Base-by-base conservation (phyloP, 2,113 vertebrate genomes). In the Phrynosoma platyrhinos region DNA sequence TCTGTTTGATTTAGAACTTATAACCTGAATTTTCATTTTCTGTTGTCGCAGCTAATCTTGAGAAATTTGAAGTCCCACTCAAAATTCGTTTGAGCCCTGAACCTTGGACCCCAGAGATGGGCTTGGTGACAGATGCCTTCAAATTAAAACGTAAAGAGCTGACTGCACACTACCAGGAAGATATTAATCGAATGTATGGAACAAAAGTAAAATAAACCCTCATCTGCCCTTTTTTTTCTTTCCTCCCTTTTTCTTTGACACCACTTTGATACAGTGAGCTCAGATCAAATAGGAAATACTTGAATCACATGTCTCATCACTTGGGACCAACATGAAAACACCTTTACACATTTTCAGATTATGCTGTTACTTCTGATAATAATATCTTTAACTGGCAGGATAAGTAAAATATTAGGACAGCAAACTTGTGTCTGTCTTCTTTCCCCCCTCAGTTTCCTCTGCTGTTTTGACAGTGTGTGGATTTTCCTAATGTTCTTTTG, bases 131-230 rank as follows among this genome's bases (percentile, higher is more conserved):
- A 3, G 99, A 99, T 32, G 98, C 99, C 0, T 99, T 99, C 97
- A 99, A 99, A 92, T 97, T 99, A 77, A 99, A 99, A 75, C 98
- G 98, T 94, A 98, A 97, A 82, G 98, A 99, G 95, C 98, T 99
- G 5, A 98, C 98, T 18, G 97, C 96, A 0, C 96, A 97, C 93
- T 99, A 99, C 93, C 98, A 97, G 88, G 94, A 89, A 13, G 98
- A 99, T 96, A 99, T 99, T 16, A 98, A 98, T 58, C 96, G 97
- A 76, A 97, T 99, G 98, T 99, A 99, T 1, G 98, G 98, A 0
- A 97, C 97, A 75, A 97, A 95, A 6, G 84, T 79, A 13, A 98
- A 97, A 92, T 96, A 91, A 88, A 42, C 82, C 18, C 18, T 81
- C 75, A 30, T 36, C 36, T 55, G 23, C 55, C 62, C 82, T 40